These are phyloP conservation scores for Gnatocerus cornutus DNA, from an alignment of 2,888 invertebrate genomes.

Conservation along the genomic window DNA sequence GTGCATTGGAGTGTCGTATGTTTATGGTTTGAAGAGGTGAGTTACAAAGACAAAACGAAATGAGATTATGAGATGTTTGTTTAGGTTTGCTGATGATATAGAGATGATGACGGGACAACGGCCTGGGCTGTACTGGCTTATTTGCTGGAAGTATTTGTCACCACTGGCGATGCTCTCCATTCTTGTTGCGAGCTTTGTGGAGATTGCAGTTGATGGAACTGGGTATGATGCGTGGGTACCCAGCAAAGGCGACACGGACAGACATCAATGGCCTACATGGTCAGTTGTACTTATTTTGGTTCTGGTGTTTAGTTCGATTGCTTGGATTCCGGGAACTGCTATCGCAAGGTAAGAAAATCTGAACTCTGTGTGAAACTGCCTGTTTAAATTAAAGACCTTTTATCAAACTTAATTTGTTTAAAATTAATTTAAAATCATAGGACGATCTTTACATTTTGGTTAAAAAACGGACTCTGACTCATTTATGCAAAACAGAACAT, in stretches of 20 bases:
- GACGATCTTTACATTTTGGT: too few species aligned
- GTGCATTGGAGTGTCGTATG: constrained; percentile 93
- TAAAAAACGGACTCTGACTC: too few species aligned
- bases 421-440: too few species aligned
- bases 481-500: too few species aligned
- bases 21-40: constrained; percentile 93
- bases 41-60: constrained; percentile 44
- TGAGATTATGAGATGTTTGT: constrained; percentile 38
- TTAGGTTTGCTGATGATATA: constrained; percentile 93
- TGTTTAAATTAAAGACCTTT: too few species aligned
- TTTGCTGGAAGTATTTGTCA: constrained; percentile 96
- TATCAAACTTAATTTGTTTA: too few species aligned
- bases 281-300: constrained; percentile 82
- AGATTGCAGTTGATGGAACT: constrained; percentile 86
- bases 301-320: constrained; percentile 84
- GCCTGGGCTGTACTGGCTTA: constrained; percentile 91
- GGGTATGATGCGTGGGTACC: constrained; percentile 91
- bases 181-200: constrained; percentile 86
- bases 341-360: constrained; percentile 82
- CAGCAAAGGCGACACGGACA: constrained; percentile 81
- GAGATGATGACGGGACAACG: constrained; percentile 95
- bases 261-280: constrained; percentile 92
- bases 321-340: constrained; percentile 92
- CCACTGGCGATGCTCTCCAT: constrained; percentile 92
- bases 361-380: too few species aligned